phyloP scores from a whole-genome alignment of 2,113 vertebrate species.

The Camelus bactrianus region DNA sequence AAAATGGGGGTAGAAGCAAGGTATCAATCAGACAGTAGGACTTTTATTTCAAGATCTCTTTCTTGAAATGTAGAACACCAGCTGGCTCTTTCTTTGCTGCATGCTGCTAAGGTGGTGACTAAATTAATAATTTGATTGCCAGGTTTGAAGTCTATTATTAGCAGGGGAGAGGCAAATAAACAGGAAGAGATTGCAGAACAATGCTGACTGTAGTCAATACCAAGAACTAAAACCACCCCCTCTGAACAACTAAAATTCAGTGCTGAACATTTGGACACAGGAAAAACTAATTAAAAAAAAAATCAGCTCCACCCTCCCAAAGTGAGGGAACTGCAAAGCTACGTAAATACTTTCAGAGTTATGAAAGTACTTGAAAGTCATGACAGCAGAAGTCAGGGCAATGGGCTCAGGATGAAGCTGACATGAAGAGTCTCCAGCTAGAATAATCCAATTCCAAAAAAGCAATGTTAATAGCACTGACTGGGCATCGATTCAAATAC shows the following conservation, averaged over 20 bases:
- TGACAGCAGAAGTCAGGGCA: not conserved
- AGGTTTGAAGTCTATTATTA: slow-evolving; percentile 61
- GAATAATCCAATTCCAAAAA: not conserved
- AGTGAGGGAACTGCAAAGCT: slow-evolving; percentile 7
- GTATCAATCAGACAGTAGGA: not conserved
- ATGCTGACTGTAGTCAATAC: not conserved
- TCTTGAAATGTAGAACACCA: slow-evolving; percentile 33
- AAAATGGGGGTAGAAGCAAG: not conserved
- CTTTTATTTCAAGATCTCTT: slow-evolving; percentile 30
- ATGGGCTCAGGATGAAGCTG: not conserved
- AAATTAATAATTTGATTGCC: slow-evolving; percentile 51
- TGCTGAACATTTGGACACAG: not conserved
- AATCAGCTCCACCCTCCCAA: not conserved
- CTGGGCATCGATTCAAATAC: not conserved
- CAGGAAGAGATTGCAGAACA: not conserved
- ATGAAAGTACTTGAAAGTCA: slow-evolving; percentile 14
- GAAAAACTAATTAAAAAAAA: not conserved
- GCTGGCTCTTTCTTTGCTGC: not conserved
- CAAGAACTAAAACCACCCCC: not conserved
- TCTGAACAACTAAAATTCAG: not conserved
- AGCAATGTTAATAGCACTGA: not conserved
- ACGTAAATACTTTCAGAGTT: slow-evolving; percentile 40
- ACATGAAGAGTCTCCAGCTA: not conserved
- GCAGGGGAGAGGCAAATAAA: not conserved
- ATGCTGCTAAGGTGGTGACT: not conserved